Base-by-base conservation (phyloP, 2,113 vertebrate species). In the Morone saxatilis region DNA sequence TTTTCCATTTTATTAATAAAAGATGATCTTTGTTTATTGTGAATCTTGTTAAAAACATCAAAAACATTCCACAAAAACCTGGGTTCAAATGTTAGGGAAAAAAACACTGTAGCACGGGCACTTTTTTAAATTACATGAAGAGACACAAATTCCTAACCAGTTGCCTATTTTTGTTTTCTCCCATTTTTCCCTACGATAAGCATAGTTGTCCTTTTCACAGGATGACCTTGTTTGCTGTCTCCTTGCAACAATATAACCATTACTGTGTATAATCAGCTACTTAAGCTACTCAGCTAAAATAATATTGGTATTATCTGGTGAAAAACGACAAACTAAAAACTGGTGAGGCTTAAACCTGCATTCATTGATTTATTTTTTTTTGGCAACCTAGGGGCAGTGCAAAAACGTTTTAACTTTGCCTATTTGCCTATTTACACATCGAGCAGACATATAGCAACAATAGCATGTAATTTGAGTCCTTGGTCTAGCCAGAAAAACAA, bases 11-110 rank as follows among this genome's bases (percentile, higher is more conserved):
- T 8, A 56, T 22, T 41, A 10, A 66, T 79, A 43, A 31, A 68
- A 71, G 9, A 66, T 9, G 2, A 73, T 56, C 6, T 48, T 59
- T 61, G 36, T 72, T 74, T 73, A 16, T 22, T 56, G 48, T 68
- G 3, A 36, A 5, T 20, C 22, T 79, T 48, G 57, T 31, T 25
- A 48, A 25, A 50, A 59, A 38, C 4, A 68, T 38, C 11, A 36
- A 25, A 73, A 69, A 61, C 59, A 36, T 69, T 19, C 20, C 25
- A 45, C 19, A 13, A 10, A 69, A 47, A 7, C 9, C 19, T 5
- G 25, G 14, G 19, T 74, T 45, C 6, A 51, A 69, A 13, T 51
- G 11, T 51, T 60, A 7, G 36, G 36, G 47, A 25, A 25, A 12
- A n/a, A 43, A 14, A 1, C 7, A 60, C 4, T 47, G 5, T n/a